Percentiles rank a stretch among this genome's conserved stretches.
Conservation (phyloP, 2,888 invertebrate genomes). For the Mythimna albipuncta region DNA sequence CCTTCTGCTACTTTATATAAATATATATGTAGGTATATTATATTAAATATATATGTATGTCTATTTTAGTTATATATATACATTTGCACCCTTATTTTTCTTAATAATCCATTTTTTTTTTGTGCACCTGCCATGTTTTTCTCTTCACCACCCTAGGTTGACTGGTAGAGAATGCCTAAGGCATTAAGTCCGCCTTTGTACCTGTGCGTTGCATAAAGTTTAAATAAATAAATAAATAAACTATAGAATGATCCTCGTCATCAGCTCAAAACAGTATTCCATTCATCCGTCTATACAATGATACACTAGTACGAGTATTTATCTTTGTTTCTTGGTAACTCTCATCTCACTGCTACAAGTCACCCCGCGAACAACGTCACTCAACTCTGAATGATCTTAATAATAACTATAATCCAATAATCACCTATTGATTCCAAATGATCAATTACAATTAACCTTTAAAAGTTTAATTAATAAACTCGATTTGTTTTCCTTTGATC, state of each 20-base stretch:
- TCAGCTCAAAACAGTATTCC: background rate
- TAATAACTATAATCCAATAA: background rate
- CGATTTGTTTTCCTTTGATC: constrained; percentile 19
- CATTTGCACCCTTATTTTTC: too few species aligned
- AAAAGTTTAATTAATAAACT: constrained; percentile 16
- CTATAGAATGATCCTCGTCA: background rate
- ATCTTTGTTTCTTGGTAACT: background rate
- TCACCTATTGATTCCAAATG: background rate
- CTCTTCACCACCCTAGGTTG: too few species aligned
- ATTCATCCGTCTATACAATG: background rate
- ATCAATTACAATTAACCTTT: constrained; percentile 30
- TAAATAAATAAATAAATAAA: too few species aligned
- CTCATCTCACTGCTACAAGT: background rate
- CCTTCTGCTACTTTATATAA: too few species aligned
- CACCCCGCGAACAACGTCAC: background rate
- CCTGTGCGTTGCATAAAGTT: too few species aligned
- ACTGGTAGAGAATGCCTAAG: too few species aligned
- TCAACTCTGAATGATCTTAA: background rate
- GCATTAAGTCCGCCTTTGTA: too few species aligned
- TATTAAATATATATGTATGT: too few species aligned
- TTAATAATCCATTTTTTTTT: too few species aligned
- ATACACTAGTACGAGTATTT: background rate
- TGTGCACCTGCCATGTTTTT: too few species aligned
- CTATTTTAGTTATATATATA: too few species aligned
- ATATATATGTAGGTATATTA: too few species aligned